These are phyloP conservation scores for Caranx melampygus DNA, from an alignment of 2,113 vertebrate genomes.

Conservation along the genomic window DNA sequence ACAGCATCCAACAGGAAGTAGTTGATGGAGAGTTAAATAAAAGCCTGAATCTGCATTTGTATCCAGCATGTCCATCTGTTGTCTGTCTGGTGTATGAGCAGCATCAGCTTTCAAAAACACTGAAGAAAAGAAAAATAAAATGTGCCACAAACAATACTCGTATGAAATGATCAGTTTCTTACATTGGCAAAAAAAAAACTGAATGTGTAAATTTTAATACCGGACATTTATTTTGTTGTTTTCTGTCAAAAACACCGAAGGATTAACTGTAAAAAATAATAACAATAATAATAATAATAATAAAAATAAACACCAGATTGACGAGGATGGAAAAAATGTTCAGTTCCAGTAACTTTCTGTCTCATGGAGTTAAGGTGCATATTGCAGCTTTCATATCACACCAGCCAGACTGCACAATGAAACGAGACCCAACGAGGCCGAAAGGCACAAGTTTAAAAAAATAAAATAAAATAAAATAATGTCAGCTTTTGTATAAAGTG, in stretches of 20 bases:
- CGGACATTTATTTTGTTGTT: too few species aligned
- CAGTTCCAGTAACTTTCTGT: not conserved
- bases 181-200: too few species aligned
- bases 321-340: not conserved
- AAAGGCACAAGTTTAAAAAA: constrained; percentile 54
- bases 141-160: not conserved
- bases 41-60: not conserved
- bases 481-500: constrained; percentile 41
- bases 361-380: constrained; percentile 16
- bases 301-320: not conserved
- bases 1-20: not conserved
- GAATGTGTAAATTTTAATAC: too few species aligned
- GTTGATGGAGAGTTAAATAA: not conserved
- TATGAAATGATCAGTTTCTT: not conserved
- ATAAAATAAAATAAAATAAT: constrained; percentile 3
- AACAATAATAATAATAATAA: too few species aligned
- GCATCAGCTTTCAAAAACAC: too few species aligned
- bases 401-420: not conserved
- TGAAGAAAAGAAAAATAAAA: not conserved
- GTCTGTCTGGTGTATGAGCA: not conserved
- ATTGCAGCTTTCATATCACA: constrained; percentile 6
- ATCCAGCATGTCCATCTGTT: not conserved
- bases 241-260: fast-evolving
- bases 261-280: not conserved
- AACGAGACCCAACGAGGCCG: not conserved